Base-by-base conservation (phyloP, 2,797 vertebrate species). In the Ispidina lecontei region DNA sequence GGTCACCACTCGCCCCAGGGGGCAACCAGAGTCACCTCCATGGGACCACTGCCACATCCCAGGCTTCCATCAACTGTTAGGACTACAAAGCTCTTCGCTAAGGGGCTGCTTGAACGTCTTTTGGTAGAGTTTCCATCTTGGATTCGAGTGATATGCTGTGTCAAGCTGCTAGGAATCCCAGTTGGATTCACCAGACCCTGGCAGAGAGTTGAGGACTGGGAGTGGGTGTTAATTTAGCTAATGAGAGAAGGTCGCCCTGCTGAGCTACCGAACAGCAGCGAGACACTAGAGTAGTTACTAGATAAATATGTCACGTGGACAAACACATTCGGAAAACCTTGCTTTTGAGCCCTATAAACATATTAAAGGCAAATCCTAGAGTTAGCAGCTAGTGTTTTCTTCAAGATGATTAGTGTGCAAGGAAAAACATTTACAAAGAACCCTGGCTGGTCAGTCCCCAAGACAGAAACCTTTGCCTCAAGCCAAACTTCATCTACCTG, bases 311-410 rank as follows among this genome's bases (percentile, higher is more conserved):
- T 96, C 95, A 83, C 87, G 0, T 87, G 92, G 96, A 96, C 96
- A 96, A 94, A 95, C 93, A 96, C 94, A 94, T 96, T 96, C 84
- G 63, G 93, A 91, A 93, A 96, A 89, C 95, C 94, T 96, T 88
- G 91, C 93, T 95, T 96, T 93, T 88, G 91, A 97, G 96, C 91
- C 94, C 89, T 97, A 95, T 91, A 86, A 96, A 95, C 95, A 96
- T 88, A 94, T 87, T 95, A 97, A 97, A 97, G 97, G 95, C 95
- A 97, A 96, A 96, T 96, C 91, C 96, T 96, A 97, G 92, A 97
- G 94, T 96, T 97, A 97, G 96, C 96, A 97, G 97, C 97, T 97
- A 96, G 94, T 93, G 91, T 96, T 96, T 89, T 93, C 80, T 96
- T 97, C 91, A 97, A 96, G 94, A 97, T 93, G 96, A 94, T 84